Percentiles rank a stretch among this genome's conserved stretches.
phyloP scores from a whole-genome alignment of 53 echinoderm and acorn worm species.

The Hippasteria phrygiana region DNA sequence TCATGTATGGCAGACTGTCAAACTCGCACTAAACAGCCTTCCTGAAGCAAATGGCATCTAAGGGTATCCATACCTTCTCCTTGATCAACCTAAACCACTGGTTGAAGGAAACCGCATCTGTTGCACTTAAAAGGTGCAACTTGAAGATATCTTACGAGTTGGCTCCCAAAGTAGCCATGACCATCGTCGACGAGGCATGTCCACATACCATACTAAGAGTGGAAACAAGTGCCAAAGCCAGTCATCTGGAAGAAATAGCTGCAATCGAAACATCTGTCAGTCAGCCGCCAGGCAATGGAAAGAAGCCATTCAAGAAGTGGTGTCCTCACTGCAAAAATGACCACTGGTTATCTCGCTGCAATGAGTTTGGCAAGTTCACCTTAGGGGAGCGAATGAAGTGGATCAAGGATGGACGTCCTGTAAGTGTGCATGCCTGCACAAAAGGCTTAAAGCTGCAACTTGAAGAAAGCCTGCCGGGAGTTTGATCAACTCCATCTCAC shows the following conservation, averaged over 20 bases:
- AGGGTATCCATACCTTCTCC: slow-evolving; percentile 13
- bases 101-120: slow-evolving; percentile 18
- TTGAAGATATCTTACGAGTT: slow-evolving; percentile 25
- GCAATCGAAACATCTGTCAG: not conserved
- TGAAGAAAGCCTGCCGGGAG: slow-evolving; percentile 3
- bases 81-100: slow-evolving; percentile 10
- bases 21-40: slow-evolving; percentile 8
- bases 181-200: not conserved
- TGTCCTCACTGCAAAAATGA: slow-evolving; percentile 33
- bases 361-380: slow-evolving; percentile 24
- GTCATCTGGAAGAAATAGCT: not conserved
- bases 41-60: slow-evolving; percentile 9
- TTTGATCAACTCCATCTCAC: slow-evolving; percentile 1
- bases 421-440: slow-evolving; percentile 33
- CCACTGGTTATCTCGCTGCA: slow-evolving; percentile 27
- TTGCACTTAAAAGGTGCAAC: slow-evolving; percentile 13
- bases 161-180: not conserved
- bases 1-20: slow-evolving; percentile 28
- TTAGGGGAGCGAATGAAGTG: not conserved
- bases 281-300: slow-evolving; percentile 1
- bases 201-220: slow-evolving; percentile 12
- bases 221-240: slow-evolving; percentile 1
- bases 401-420: slow-evolving; percentile 33
- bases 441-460: not conserved
- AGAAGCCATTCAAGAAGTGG: slow-evolving; percentile 6